Base-by-base conservation (phyloP, 2,888 invertebrate species). In the Oscheius sp. region DNA sequence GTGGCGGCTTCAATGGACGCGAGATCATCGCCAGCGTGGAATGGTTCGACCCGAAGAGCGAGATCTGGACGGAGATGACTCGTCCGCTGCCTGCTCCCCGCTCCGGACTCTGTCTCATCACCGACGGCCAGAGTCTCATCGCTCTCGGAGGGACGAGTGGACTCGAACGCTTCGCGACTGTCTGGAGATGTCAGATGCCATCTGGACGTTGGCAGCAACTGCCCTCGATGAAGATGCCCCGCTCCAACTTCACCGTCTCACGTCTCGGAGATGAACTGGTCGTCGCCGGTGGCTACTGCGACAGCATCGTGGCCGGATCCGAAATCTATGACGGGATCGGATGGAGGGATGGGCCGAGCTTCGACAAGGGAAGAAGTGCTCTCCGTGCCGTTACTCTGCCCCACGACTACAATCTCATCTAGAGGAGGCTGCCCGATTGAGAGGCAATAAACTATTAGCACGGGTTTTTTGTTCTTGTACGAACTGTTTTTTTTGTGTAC, bases 1-100 rank as follows among this genome's bases (percentile, higher is more conserved):
- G 55, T 29, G 74, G 74, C 33, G 74, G 74, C 7, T 74, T 68
- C 50, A 57, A 48, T 21, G 74, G 74, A 1, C 37, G 47, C 10
- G 50, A 55, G 2, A 51, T 72, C 7, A n/a, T 62, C 9, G 13
- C 58, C 21, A 13, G 58, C 1, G 32, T 58, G 2, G 70, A 70
- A 29, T 55, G 37, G 37, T 70, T 58, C 48, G 70, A 70, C 21
- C 70, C 70, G 32, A 10, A 10, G 47, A 58, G 11, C 7, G 47
- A 58, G 47, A 29, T 48, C 7, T 70, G 70, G 70, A 42, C 70
- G 33, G 70, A 70, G 13, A 35, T 47, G n/a, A 42, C 4, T 42
- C 29, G 11, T 2, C 32, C 35, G 32, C 33, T 70, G 70, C 70
- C 70, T 1, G 10, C 42, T 5, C 42, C 48, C 4, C 57, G 70